Base-by-base conservation (phyloP, 1,140 invertebrate species). In the Listronotus oregonensis region DNA sequence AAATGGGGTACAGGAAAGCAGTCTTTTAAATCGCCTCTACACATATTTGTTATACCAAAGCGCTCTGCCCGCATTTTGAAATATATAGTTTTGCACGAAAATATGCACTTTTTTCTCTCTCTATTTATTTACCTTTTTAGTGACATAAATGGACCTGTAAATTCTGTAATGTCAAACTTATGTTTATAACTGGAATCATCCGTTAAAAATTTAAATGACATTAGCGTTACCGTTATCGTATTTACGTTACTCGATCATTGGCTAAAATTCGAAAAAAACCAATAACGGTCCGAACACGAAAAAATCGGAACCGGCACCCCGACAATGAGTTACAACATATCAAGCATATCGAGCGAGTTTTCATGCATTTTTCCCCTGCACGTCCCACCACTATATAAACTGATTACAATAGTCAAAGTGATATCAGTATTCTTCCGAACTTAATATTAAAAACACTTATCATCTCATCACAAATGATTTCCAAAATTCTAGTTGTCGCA, bases 371-470 rank as follows among this genome's bases (percentile, higher is more conserved):
- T 60, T 60, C 43, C 58, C 7, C 56, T 54, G 8, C 9, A 50
- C 21, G n/a, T 52, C n/a, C 50, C 44, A 49, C 58, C 44, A 51
- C 44, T 60, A 60, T 60, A 60, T 39, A 60, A 60, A 31, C 17
- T 12, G 6, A 47, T 14, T 18, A 44, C 42, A 58, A 46, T 47
- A 43, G 21, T 17, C 56, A 9, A 27, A 18, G 32, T 11, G 15
- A 15, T 51, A 61, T 61, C 58, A 61, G 58, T 61, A 27, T 61
- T 61, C 58, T 61, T 61, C 37, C 46, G 58, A 61, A 40, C 37
- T 51, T 27, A 17, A 58, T 32, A 31, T 50, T 11, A n/a, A 31
- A 46, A 46, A 47, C 58, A 50, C n/a, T 11, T 17, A 14, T 11
- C 6, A 17, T 46, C 15, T 11, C 2, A 43, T 12, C 10, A 17